Base-by-base conservation (phyloP, 1,140 invertebrate genomes). In the Daktulosphaira vitifoliae region DNA sequence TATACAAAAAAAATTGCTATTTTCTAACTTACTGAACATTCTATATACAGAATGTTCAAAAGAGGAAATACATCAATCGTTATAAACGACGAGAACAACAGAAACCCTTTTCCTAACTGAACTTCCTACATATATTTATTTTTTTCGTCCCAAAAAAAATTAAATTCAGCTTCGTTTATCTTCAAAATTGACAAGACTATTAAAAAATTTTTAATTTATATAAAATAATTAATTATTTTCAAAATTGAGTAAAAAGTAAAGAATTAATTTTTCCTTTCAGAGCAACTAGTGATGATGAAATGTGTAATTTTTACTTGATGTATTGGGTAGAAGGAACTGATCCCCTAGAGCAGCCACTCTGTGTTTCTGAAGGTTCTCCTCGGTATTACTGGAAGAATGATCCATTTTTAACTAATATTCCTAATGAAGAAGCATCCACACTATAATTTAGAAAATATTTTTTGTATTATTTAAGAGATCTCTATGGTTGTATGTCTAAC, bases 271-370 rank as follows among this genome's bases (percentile, higher is more conserved):
- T 48, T 66, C 46, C 18, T 25, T 15, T 74, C 74, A 90, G 90
- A 1, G 75, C 84, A 7, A 96, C 94, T 15, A 90, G 90, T 70
- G 81, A 87, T 20, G 92, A 99, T 73, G 96, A 99, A 78, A 99
- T 99, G 96, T 99, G 96, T 79, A 99, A 99, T 77, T 98, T 99
- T 76, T 99, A 99, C 77, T 76, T 99, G 18, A 97, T 99, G 93
- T 98, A 97, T 76, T 99, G 92, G 77, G 90, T 94, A 1, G 82
- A 92, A 25, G 80, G 85, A n/a, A 82, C 80, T n/a, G 79, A 83
- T 38, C 87, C 89, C 0, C 76, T 96, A 1, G 72, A 84, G 0
- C 82, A 82, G 72, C 91, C 93, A 74, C 90, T 90, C 72, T 97
- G 93, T 73, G 94, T 92, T 73, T 85, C 84, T 33, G 71, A 72